These are phyloP conservation scores for Thereva nobilitata DNA, from an alignment of 2,888 invertebrate genomes.

Conservation along the genomic window DNA sequence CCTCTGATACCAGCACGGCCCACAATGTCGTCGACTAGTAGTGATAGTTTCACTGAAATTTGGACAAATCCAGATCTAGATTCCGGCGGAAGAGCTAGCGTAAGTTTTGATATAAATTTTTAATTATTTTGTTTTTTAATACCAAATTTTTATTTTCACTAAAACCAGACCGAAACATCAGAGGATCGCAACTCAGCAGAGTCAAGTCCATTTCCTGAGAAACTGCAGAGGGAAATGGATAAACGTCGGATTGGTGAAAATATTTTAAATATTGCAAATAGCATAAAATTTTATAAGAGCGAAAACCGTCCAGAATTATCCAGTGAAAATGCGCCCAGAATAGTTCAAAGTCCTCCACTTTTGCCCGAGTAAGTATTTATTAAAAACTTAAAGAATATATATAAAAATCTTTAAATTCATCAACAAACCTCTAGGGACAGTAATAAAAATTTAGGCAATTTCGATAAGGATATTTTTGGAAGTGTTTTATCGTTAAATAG, in stretches of 20 bases:
- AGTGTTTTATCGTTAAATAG: background rate
- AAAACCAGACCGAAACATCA: slow-evolving; percentile 43
- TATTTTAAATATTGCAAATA: slow-evolving; percentile 41
- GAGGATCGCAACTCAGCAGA: slow-evolving; percentile 55
- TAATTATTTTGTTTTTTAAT: background rate
- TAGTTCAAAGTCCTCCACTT: slow-evolving; percentile 2
- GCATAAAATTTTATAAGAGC: slow-evolving; percentile 23
- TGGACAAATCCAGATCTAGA: slow-evolving; percentile 70
- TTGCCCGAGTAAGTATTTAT: slow-evolving; percentile 11
- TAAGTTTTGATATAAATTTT: slow-evolving; percentile 6
- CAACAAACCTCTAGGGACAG: background rate
- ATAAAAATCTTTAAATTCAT: background rate
- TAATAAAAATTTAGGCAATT: background rate
- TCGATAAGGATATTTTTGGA: slow-evolving; percentile 1
- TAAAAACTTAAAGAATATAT: background rate
- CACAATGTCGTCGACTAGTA: slow-evolving; percentile 65
- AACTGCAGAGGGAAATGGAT: slow-evolving; percentile 69
- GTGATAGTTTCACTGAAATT: slow-evolving; percentile 61
- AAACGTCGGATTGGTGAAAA: slow-evolving; percentile 63
- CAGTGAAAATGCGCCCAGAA: background rate
- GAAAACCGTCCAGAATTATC: background rate
- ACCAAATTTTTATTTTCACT: background rate
- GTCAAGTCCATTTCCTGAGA: slow-evolving; percentile 62
- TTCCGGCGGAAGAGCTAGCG: background rate
- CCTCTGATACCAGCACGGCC: slow-evolving; percentile 80